Base-by-base conservation (phyloP, 1,140 invertebrate species). In the Probaryconus sp. region DNA sequence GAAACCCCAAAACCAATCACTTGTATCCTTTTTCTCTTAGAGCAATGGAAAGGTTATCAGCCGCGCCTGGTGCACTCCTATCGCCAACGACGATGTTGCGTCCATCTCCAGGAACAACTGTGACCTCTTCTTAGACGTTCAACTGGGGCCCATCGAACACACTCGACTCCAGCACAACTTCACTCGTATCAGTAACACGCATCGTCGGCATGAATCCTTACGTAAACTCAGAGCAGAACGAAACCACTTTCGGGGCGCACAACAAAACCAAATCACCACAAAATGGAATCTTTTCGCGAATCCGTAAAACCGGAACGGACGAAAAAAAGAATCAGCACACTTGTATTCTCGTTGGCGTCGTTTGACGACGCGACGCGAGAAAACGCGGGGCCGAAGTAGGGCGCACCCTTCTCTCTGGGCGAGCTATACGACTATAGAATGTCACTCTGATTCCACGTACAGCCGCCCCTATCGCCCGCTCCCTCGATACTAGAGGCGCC, bases 361-460 rank as follows among this genome's bases (percentile, higher is more conserved):
- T 38, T 13, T 16, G 13, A 18, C 30, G 30, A 14, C 30, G 42
- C 21, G 42, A 58, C 65, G n/a, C 43, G 48, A 64, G 30, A 16
- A 31, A 64, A 74, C 79, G 55, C 72, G 61, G 48, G 47, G 35
- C 16, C 64, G 71, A 86, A 84, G 81, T 84, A 85, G 84, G 85
- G 79, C 82, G 82, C 84, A 85, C 83, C 84, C 83, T 84, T 81
- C 79, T 69, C 55, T 78, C 55, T 65, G 28, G 43, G 50, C 63
- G 26, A 71, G 70, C 55, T 53, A 38, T 31, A 43, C 67, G 47
- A 78, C 50, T 76, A 58, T 71, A 64, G 50, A 68, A 40, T 50
- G 77, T 70, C 48, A 81, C 77, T 63, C 74, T 75, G 67, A 77
- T 76, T 78, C 60, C 77, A 43, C 77, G 48, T 45, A 60, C 65